Evolutionary conservation across 2,888 invertebrate species (phyloP).

Genomic region (Sthenelais limicola): DNA sequence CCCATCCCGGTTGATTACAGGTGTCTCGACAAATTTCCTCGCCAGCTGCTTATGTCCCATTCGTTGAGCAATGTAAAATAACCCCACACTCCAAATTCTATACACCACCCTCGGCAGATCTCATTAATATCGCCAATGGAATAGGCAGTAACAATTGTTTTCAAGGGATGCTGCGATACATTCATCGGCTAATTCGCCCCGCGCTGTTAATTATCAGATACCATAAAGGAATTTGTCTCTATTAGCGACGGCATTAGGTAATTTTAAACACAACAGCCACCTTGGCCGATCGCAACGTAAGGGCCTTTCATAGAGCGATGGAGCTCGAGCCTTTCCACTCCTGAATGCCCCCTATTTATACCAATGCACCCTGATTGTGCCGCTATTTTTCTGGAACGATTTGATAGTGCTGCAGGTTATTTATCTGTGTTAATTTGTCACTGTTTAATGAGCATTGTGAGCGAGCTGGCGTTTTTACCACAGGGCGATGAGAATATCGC

Average conservation of each 20-base stretch:
- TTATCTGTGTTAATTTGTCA: too few species aligned
- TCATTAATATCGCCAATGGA: neutral
- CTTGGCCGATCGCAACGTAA: too few species aligned
- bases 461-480: too few species aligned
- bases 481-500: too few species aligned
- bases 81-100: neutral
- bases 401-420: too few species aligned
- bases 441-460: too few species aligned
- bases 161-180: constrained; percentile 2
- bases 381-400: too few species aligned
- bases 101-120: neutral
- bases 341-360: too few species aligned
- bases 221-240: neutral
- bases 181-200: constrained; percentile 20
- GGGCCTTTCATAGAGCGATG: too few species aligned
- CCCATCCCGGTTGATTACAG: constrained; percentile 18
- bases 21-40: neutral
- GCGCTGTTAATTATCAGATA: constrained; percentile 12
- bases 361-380: too few species aligned
- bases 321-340: too few species aligned
- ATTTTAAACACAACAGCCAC: too few species aligned
- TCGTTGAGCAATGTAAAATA: neutral
- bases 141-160: neutral
- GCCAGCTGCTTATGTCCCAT: constrained; percentile 16
- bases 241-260: constrained; percentile 7